These are phyloP conservation scores for Rana temporaria DNA, from an alignment of 2,113 vertebrate species.

Conservation along the genomic window DNA sequence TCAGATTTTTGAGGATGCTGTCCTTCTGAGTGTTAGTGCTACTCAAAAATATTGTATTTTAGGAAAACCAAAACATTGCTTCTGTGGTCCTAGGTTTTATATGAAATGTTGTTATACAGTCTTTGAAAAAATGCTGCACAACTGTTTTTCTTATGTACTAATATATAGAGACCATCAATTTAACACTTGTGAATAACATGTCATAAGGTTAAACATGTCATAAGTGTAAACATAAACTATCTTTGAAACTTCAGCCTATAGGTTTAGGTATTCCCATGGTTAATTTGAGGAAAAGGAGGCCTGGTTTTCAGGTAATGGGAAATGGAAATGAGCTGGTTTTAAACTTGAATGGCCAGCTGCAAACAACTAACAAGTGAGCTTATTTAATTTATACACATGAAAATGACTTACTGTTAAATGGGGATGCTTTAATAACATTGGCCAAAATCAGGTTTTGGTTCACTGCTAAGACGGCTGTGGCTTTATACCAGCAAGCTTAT, in stretches of 20 bases:
- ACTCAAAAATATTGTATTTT: too few relatives aligned
- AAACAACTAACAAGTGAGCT: constrained; percentile 35
- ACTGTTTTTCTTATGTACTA: too few relatives aligned
- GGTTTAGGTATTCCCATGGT: constrained; percentile 81
- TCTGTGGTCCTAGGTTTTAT: too few relatives aligned
- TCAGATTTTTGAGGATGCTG: too few relatives aligned
- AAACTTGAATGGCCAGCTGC: constrained; percentile 65
- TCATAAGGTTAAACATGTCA: too few relatives aligned
- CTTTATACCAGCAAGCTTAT: not conserved
- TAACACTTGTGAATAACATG: too few relatives aligned
- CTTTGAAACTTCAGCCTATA: constrained; percentile 81
- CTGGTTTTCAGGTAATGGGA: constrained; percentile 74
- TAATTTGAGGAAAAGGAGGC: constrained; percentile 81
- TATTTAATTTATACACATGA: not conserved
- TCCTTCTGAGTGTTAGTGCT: too few relatives aligned
- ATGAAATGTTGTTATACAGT: too few relatives aligned
- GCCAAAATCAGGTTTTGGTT: not conserved
- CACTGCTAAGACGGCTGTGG: not conserved
- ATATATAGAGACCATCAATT: too few relatives aligned
- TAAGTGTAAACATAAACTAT: constrained; percentile 50
- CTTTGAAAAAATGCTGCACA: too few relatives aligned
- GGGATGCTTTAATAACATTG: constrained; percentile 22
- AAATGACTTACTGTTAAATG: not conserved
- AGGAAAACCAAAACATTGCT: too few relatives aligned
- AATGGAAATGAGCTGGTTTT: constrained; percentile 63